These are phyloP conservation scores for Aphis craccivora DNA, from an alignment of 1,140 invertebrate genomes.

Conservation along the genomic window DNA sequence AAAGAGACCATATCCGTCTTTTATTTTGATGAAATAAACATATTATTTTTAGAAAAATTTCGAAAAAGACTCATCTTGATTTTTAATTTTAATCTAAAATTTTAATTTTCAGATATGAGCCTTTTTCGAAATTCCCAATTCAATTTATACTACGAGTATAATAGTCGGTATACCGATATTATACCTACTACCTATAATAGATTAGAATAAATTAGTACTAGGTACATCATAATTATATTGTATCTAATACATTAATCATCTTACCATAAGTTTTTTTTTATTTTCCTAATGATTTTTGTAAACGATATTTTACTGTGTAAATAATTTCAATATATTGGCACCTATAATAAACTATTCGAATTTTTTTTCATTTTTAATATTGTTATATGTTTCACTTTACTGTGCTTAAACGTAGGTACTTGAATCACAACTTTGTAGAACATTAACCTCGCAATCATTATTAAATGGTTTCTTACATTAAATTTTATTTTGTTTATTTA, in stretches of 20 bases:
- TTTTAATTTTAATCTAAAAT: too few relatives aligned
- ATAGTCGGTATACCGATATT: too few relatives aligned
- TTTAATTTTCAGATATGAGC: too few relatives aligned
- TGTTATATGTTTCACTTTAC: not conserved
- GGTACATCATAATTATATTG: not conserved
- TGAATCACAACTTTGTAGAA: not conserved
- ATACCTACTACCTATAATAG: not conserved
- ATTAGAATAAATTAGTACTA: slow-evolving; percentile 14
- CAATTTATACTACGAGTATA: not conserved
- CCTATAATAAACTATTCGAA: not conserved
- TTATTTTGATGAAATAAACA: too few relatives aligned
- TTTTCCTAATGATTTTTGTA: slow-evolving; percentile 1
- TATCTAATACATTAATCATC: not conserved
- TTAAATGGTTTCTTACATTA: not conserved
- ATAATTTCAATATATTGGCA: not conserved
- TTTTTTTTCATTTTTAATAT: not conserved
- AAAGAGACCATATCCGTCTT: too few relatives aligned
- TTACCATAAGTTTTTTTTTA: not conserved
- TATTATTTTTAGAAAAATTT: too few relatives aligned
- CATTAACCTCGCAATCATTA: not conserved
- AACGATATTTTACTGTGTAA: not conserved
- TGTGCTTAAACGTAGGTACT: not conserved
- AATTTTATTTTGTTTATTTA: slow-evolving; percentile 11
- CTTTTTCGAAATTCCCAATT: too few relatives aligned
- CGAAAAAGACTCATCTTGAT: too few relatives aligned